Evolutionary conservation across 2,113 vertebrate species (phyloP).

Genomic region (Silurus asotus): DNA sequence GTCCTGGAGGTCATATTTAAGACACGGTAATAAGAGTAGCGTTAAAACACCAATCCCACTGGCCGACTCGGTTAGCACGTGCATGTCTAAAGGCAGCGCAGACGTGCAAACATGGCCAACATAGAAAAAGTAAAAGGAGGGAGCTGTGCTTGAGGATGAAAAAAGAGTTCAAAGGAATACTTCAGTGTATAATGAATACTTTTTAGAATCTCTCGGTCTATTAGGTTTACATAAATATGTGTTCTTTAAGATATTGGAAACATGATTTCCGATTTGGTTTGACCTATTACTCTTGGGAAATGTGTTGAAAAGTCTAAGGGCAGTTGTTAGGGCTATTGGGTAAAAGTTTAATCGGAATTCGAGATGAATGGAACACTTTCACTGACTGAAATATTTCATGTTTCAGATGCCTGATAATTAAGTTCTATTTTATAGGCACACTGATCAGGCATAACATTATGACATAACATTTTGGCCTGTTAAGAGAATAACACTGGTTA

Average conservation of each 20-base stretch:
- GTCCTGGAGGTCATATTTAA: slow-evolving; percentile 52
- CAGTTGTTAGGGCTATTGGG: neutral
- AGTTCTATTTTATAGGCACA: neutral
- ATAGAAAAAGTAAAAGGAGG: neutral
- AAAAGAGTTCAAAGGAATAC: slow-evolving; percentile 13
- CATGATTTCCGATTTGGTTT: neutral
- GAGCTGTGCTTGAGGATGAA: slow-evolving; percentile 6
- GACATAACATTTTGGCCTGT: too few relatives aligned
- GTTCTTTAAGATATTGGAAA: neutral
- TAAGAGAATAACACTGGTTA: too few relatives aligned
- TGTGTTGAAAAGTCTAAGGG: neutral
- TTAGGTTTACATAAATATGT: neutral
- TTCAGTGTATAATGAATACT: neutral
- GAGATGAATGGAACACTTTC: neutral
- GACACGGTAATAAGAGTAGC: slow-evolving; percentile 38
- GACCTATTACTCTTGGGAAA: neutral
- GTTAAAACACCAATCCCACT: slow-evolving; percentile 20
- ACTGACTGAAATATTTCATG: neutral
- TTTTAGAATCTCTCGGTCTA: neutral
- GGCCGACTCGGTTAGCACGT: neutral
- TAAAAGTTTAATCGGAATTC: too few relatives aligned
- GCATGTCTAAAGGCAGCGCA: neutral
- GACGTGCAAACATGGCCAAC: neutral
- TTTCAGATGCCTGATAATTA: neutral
- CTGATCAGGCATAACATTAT: too few relatives aligned